Base-by-base conservation (phyloP, 35 echinoderm and acorn worm genomes). In the Heliocidaris tuberculata region DNA sequence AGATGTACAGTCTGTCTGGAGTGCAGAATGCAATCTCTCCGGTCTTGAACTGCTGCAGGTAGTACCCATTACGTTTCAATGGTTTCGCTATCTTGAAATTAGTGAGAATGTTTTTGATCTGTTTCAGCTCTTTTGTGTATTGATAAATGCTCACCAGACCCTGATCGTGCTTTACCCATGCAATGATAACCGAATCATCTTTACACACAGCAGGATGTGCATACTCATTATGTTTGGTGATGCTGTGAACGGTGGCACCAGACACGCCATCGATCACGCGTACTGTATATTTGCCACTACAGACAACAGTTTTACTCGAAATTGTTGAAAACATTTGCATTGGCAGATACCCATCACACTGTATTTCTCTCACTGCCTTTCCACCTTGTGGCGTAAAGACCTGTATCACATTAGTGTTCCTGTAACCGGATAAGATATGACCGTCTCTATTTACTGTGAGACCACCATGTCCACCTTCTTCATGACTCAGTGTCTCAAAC, bases 21-120 rank as follows among this genome's bases (percentile, higher is more conserved):
- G 87, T 89, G 31, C 87, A 89, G 47, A 89, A 89, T 19, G 87
- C 87, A 89, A 89, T 48, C 87, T 89, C 87, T 89, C 87, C 87
- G 2, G 87, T 89, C 87, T 42, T 42, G 29, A 89, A 89, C 19
- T 89, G 31, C 19, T 89, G 87, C 5, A 89, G 87, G 87, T 89
- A 89, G 47, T 89, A 89, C 87, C 87, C 47, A 9, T 4, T 4
- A 17, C 87, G 31, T 8, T 12, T 24, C n/a, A 31, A 42, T 3
- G 35, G 47, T n/a, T 89, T 89, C 15, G 31, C 15, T 32, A 89
- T 89, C 31, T 48, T 48, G 87, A 42, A 89, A n/a, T 89, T 11
- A 3, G 87, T 89, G 31, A 89, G 0, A n/a, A 89, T 2, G 17
- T 32, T 89, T 30, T 42, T 13, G 31, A 42, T 89, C 0, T 35